Base-by-base conservation (phyloP, 2,888 invertebrate genomes). In the Trissoscelio sp. region DNA sequence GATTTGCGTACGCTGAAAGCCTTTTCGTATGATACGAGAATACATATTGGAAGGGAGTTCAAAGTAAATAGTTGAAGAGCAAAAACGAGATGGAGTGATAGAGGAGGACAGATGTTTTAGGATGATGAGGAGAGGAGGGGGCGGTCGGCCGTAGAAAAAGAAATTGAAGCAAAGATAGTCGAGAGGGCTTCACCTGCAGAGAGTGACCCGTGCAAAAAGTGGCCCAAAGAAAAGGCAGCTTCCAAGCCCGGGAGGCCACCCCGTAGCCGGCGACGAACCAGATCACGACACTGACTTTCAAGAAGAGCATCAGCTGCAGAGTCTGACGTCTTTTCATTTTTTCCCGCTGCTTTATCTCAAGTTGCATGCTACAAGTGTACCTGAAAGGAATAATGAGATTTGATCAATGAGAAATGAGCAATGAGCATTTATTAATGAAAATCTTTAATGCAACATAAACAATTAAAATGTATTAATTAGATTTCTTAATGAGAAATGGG, bases 281-380 rank as follows among this genome's bases (percentile, higher is more conserved):
- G 86, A 93, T 91, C 82, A 92, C 91, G 51, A 91, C 81, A 53
- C 92, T 91, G 86, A 94, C 93, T 91, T 94, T 93, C 14, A 93
- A 91, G 88, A 94, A 94, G 16, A 94, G 92, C 78, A 93, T 92
- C 83, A 94, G 92, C 87, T 94, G 94, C 77, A 94, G 89, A 34
- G 93, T 92, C 81, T 94, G 92, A 83, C 93, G 92, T 83, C 93
- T 92, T 66, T 93, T 92, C 93, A 94, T 93, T 89, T 94, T 94
- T 85, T 93, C 93, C 46, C 94, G 92, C 46, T 93, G 92, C 86
- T 93, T 92, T 78, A 93, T 92, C 83, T 94, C 94, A 79, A 93
- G 90, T 86, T 94, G 94, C 92, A 94, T 93, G 84, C 93, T 93
- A 87, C 93, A 93, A 39, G 93, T 93, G 88, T 93, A 93, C 85